phyloP scores from a whole-genome alignment of 2,888 invertebrate genomes.

The Hartigia nigra region DNA sequence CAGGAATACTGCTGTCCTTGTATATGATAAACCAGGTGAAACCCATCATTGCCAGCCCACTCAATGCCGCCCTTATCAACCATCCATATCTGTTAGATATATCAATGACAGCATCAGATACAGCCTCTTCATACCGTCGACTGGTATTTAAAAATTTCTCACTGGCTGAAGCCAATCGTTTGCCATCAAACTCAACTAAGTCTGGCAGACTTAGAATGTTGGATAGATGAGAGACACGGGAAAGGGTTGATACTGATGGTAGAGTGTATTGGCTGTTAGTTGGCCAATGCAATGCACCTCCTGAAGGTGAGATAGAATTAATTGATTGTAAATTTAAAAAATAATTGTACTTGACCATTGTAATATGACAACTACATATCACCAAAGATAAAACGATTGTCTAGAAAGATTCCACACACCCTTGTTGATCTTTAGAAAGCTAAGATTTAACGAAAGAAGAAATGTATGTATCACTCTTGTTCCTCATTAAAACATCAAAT shows the following conservation, averaged over 20 bases:
- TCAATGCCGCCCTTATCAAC: constrained; percentile 48
- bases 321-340: constrained; percentile 6
- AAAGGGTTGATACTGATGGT: constrained; percentile 23
- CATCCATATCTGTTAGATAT: constrained; percentile 39
- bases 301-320: constrained; percentile 4
- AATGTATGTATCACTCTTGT: too few relatives aligned
- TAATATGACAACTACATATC: constrained; percentile 6
- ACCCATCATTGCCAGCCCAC: constrained; percentile 68
- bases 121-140: constrained; percentile 23
- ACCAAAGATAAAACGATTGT: not conserved
- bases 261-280: constrained; percentile 19
- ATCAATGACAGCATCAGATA: constrained; percentile 23
- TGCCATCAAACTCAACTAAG: constrained; percentile 16
- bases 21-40: constrained; percentile 73
- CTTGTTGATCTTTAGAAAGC: not conserved
- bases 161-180: constrained; percentile 12
- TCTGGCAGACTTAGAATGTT: constrained; percentile 13
- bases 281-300: constrained; percentile 11
- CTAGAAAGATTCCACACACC: not conserved
- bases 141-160: constrained; percentile 27
- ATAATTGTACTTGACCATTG: constrained; percentile 2
- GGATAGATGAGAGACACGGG: constrained; percentile 21
- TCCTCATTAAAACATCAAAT: not conserved
- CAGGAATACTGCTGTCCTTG: constrained; percentile 72
- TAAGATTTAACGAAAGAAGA: not conserved